phyloP scores from a whole-genome alignment of 2,888 invertebrate species.

The Timema podura region DNA sequence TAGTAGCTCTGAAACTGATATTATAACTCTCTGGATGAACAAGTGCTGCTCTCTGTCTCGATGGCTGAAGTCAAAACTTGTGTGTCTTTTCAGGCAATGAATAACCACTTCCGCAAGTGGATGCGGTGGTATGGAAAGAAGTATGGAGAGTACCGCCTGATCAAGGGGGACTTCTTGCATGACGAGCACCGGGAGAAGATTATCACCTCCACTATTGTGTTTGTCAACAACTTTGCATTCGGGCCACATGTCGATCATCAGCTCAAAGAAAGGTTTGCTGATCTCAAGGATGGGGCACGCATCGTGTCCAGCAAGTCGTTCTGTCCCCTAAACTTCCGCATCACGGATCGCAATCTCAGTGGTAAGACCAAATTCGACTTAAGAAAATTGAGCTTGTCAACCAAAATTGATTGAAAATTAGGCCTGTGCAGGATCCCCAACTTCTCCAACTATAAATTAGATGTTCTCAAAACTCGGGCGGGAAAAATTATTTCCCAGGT shows the following conservation, averaged over 20 bases:
- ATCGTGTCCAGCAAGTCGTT: slow-evolving; percentile 99
- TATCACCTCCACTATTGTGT: slow-evolving; percentile 90
- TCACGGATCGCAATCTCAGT: slow-evolving; percentile 95
- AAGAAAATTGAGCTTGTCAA: too few relatives aligned
- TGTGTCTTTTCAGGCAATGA: slow-evolving; percentile 67
- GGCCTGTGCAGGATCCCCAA: too few relatives aligned
- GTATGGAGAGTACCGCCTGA: slow-evolving; percentile 82
- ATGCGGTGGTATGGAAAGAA: slow-evolving; percentile 99
- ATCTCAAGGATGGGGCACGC: slow-evolving; percentile 89
- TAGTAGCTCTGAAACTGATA: background rate
- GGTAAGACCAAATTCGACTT: too few relatives aligned
- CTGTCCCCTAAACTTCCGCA: slow-evolving; percentile 96
- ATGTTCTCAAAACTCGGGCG: too few relatives aligned
- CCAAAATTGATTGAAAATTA: too few relatives aligned
- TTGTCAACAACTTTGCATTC: slow-evolving; percentile 99
- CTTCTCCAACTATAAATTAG: too few relatives aligned
- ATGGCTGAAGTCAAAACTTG: background rate
- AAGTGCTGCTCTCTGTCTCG: too few relatives aligned
- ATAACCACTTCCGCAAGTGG: slow-evolving; percentile 85
- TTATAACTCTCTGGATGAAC: too few relatives aligned
- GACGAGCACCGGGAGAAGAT: slow-evolving; percentile 92
- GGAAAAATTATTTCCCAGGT: too few relatives aligned
- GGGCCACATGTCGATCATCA: slow-evolving; percentile 96
- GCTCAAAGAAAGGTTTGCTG: slow-evolving; percentile 92
- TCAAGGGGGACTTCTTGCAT: slow-evolving; percentile 92